These are phyloP conservation scores for Ramazzottius varieornatus DNA, from an alignment of 2,888 invertebrate species.

Conservation along the genomic window DNA sequence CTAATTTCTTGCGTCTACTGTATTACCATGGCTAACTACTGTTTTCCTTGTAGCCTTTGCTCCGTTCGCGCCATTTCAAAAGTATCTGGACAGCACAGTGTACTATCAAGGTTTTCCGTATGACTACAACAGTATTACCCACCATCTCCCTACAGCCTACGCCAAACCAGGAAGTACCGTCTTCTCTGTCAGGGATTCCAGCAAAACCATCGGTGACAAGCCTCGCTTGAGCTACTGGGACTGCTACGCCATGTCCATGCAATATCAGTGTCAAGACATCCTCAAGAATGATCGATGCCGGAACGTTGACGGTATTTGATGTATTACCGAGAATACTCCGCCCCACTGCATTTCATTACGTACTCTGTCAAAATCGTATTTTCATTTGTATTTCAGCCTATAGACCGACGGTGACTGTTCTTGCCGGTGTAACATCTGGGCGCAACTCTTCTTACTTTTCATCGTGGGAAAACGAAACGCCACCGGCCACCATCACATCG, in stretches of 20 bases:
- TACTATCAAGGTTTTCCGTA: conserved; percentile 3
- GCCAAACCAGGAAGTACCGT: neutral
- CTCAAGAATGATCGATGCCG: neutral
- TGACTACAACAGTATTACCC: neutral
- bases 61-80: neutral
- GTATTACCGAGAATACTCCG: neutral
- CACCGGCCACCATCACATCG: neutral
- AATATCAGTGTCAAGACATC: neutral
- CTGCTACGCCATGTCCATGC: neutral
- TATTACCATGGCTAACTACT: neutral
- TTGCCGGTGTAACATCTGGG: neutral
- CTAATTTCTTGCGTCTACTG: too few species aligned
- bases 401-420: neutral
- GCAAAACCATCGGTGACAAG: neutral
- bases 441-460: neutral
- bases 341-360: neutral
- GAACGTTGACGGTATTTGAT: neutral
- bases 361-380: neutral
- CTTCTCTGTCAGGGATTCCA: neutral
- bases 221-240: neutral
- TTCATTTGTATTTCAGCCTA: neutral
- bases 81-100: neutral
- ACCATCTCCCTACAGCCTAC: neutral
- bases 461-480: neutral
- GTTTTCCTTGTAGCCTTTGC: neutral